Evolutionary conservation across 2,888 invertebrate genomes (phyloP).

Genomic region (Deilephila porcellus): DNA sequence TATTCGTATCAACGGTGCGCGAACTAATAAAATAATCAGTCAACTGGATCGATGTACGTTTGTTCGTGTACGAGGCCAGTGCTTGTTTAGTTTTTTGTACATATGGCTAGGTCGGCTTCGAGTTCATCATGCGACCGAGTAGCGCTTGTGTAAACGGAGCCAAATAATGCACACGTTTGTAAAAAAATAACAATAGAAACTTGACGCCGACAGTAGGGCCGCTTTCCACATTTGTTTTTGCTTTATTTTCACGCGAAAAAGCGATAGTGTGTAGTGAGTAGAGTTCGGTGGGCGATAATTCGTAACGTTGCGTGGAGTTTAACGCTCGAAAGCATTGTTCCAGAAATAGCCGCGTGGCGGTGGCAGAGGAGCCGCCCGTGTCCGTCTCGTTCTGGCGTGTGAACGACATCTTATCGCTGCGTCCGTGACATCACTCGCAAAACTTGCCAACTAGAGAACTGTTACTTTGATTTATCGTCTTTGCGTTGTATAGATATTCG

Average conservation of each 20-base stretch:
- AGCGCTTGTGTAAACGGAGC: not conserved
- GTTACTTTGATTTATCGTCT: slow-evolving; percentile 49
- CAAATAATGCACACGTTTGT: not conserved
- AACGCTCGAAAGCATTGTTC: slow-evolving; percentile 67
- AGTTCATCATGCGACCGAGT: not conserved
- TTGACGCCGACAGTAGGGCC: not conserved
- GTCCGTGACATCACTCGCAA: slow-evolving; percentile 67
- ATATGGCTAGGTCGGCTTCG: not conserved
- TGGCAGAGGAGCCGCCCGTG: slow-evolving; percentile 45
- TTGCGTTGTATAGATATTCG: slow-evolving; percentile 43
- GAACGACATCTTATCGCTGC: slow-evolving; percentile 77
- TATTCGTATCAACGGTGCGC: slow-evolving; percentile 16
- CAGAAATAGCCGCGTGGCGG: slow-evolving; percentile 63
- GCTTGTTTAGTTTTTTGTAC: not conserved
- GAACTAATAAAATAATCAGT: slow-evolving; percentile 18
- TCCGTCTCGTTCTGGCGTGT: slow-evolving; percentile 65
- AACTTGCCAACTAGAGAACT: slow-evolving; percentile 63
- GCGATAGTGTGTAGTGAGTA: not conserved
- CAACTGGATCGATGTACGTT: not conserved
- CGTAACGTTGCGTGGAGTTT: slow-evolving; percentile 46
- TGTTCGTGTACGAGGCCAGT: not conserved
- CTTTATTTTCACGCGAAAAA: not conserved
- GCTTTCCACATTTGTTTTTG: not conserved
- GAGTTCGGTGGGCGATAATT: slow-evolving; percentile 21
- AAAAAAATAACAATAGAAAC: not conserved